phyloP scores from a whole-genome alignment of 2,888 invertebrate genomes.

The Dicyrtoma fusca region DNA sequence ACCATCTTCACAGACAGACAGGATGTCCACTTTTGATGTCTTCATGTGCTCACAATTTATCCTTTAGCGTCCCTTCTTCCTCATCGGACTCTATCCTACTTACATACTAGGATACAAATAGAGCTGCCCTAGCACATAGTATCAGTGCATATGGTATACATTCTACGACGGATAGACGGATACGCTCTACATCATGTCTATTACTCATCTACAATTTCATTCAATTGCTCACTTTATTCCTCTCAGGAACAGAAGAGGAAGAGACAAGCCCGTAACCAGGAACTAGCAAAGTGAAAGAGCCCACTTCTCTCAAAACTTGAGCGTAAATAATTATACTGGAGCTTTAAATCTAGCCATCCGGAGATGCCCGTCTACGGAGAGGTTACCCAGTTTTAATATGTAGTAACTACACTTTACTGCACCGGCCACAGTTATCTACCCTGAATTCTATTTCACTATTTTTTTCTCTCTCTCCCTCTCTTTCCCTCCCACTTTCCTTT shows the following conservation, averaged over 20 bases:
- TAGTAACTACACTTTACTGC: no score
- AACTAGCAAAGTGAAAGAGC: no score
- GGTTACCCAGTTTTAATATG: no score
- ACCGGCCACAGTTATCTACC: not conserved
- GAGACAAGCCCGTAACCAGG: no score
- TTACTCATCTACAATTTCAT: slow-evolving; percentile 23
- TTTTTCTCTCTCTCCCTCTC: not conserved
- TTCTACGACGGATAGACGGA: not conserved
- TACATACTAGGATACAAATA: no score
- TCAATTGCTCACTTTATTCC: slow-evolving; percentile 17
- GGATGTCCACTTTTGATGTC: slow-evolving; percentile 25
- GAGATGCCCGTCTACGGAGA: no score
- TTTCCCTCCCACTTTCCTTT: not conserved
- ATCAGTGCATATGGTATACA: no score
- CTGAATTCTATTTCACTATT: not conserved
- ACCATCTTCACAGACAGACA: not conserved
- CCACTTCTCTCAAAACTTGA: no score
- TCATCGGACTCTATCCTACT: not conserved
- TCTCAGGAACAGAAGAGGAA: no score
- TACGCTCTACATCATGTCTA: slow-evolving; percentile 9
- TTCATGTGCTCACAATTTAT: slow-evolving; percentile 5
- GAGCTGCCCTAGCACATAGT: no score
- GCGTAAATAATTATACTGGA: no score
- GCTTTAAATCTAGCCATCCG: no score
- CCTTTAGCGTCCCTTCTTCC: not conserved